Evolutionary conservation across 2,888 invertebrate species (phyloP), one percentile per base, ranked within the genome.

Genomic region (Dastarcus helophoroides): DNA sequence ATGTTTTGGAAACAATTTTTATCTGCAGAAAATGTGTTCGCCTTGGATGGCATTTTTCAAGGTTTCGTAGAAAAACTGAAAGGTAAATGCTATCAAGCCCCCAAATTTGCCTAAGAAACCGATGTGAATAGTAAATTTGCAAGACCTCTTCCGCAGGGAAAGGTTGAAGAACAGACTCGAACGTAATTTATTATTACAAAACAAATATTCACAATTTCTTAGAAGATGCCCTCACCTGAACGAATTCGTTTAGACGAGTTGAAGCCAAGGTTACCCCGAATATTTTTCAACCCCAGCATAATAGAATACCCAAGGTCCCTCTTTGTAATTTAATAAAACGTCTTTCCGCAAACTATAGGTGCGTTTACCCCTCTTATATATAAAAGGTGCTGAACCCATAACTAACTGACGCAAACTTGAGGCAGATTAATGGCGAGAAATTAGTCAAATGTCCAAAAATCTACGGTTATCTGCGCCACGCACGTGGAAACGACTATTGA

Each of bases 381-480:
- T 44, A 48, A 50, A 50, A 46, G 46, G 39, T 30, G 41, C 37
- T 43, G 38, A 47, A n/a, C n/a, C 43, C 44, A 49, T 50, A 50
- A 44, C 41, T 39, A 39, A 49, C 48, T 51, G 48, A 45, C 47
- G 48, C 47, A 42, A 47, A 45, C 43, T 39, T 57, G 58, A 59
- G 56, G 45, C 47, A 53, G 55, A 59, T 56, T 55, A 56, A 59
- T 56, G 56, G 43, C 36, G 16, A 32, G 50, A 50, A 55, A 59
- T 59, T 58, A 58, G 56, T 59, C 50, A 54, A 51, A 43, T 54
- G 57, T 55, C 57, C 50, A 47, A 55, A 54, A 53, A 55, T 56
- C 53, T 52, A 42, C 39, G 37, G 44, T 47, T 53, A 49, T 50
- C 51, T 51, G 42, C 43, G 43, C 40, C 40, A 50, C 49, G 54